Percentiles rank a stretch among this genome's conserved stretches.
Conservation (phyloP, 2,113 vertebrate genomes). For the Collichthys lucidus region DNA sequence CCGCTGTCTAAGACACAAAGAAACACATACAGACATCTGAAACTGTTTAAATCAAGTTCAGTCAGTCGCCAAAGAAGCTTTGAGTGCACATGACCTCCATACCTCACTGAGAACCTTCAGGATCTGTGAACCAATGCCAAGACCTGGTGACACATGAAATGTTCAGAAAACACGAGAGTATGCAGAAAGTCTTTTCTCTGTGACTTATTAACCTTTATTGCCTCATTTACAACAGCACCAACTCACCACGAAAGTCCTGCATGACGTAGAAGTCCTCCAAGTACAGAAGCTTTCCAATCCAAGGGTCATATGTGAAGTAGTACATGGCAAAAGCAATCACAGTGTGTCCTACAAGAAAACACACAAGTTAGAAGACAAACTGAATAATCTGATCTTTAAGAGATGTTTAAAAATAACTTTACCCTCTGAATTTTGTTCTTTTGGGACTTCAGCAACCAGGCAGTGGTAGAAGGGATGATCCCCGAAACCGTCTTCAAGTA, state of each 20-base stretch:
- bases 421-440: conserved; percentile 71
- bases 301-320: conserved; percentile 86
- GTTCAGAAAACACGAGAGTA: neutral
- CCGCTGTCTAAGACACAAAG: conserved; percentile 79
- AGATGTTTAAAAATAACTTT: conserved; percentile 20
- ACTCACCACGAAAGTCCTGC: conserved; percentile 79
- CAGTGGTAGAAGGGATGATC: conserved; percentile 84
- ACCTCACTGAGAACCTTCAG: conserved; percentile 86
- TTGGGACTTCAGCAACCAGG: conserved; percentile 81
- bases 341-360: conserved; percentile 63
- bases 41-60: neutral
- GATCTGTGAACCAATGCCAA: conserved; percentile 83
- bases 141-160: conserved; percentile 75
- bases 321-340: conserved; percentile 85
- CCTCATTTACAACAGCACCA: neutral
- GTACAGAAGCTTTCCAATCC: conserved; percentile 86
- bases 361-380: neutral
- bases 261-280: conserved; percentile 88
- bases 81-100: conserved; percentile 13
- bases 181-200: neutral
- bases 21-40: neutral
- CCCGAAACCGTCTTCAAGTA: conserved; percentile 86
- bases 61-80: neutral
- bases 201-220: conserved; percentile 53
- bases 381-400: too few relatives aligned